Evolutionary conservation across 2,888 invertebrate genomes (phyloP), one percentile per base, ranked within the genome.

Genomic region (Spisula subtruncata): DNA sequence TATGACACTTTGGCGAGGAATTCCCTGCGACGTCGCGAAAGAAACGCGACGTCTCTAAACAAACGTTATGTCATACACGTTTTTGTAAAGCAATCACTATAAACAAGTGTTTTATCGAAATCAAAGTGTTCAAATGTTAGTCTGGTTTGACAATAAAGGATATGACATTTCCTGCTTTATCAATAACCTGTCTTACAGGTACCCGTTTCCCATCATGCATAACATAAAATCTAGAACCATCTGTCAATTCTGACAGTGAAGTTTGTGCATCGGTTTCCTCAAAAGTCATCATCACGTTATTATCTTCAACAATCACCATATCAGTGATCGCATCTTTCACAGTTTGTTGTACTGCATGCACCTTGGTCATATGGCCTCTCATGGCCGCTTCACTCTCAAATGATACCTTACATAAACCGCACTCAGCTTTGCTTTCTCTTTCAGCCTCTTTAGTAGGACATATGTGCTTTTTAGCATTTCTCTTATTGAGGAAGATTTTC

Each of bases 161-260:
- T 66, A 66, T 66, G 1, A 85, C 32, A 85, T 85, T 85, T 41
- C 85, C 85, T 20, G 79, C 51, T 41, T 29, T 35, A 41, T 80
- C 85, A n/a, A 85, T 25, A 16, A 80, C 79, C n/a, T 85, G 85
- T 41, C 80, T 80, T 10, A 79, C 80, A 56, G 85, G 56, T 4
- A 85, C 56, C 12, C 79, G 85, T 79, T 85, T 56, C 14, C 85
- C 85, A 41, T 85, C 85, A 54, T 85, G 85, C 85, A 85, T 85
- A 8, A 85, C 54, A 51, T 85, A 80, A 6, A 85, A 35, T 48
- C 29, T 54, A 25, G 79, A 46, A 18, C 71, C 46, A 25, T 51
- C 84, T 10, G 84, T 46, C 16, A 75, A 32, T 35, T 75, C 75
- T 16, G 75, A 16, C 0, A 75, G 35, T 32, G 81, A 46, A 0